Evolutionary conservation across 2,888 invertebrate genomes (phyloP).

Genomic region (Linyphia triangularis): DNA sequence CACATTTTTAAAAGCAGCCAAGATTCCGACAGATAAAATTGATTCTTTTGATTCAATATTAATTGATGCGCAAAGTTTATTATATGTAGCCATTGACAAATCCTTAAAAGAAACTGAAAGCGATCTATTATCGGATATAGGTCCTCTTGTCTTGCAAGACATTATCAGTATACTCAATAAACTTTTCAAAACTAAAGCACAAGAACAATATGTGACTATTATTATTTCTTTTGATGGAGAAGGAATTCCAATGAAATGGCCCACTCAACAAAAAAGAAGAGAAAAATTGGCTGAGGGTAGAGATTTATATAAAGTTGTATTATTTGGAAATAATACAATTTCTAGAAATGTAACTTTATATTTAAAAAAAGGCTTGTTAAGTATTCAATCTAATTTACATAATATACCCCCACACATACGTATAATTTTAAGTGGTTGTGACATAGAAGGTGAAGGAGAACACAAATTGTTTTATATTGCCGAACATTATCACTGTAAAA

Average conservation of each 20-base stretch:
- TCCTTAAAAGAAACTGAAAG: slow-evolving; percentile 12
- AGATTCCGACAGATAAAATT: background rate
- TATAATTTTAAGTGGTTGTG: background rate
- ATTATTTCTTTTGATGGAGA: slow-evolving; percentile 45
- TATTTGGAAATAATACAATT: slow-evolving; percentile 34
- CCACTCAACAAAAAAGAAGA: slow-evolving; percentile 33
- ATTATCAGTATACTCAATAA: background rate
- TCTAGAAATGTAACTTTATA: background rate
- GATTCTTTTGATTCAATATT: slow-evolving; percentile 25
- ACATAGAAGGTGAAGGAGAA: slow-evolving; percentile 24
- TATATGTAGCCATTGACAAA: slow-evolving; percentile 1
- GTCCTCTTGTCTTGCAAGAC: background rate
- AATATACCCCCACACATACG: background rate
- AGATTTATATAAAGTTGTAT: slow-evolving; percentile 15
- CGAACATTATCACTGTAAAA: background rate
- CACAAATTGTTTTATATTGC: slow-evolving; percentile 35
- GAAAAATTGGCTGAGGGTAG: background rate
- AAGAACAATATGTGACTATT: background rate
- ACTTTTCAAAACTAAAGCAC: background rate
- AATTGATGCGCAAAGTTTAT: slow-evolving; percentile 48
- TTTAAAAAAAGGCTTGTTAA: background rate
- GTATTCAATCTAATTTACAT: background rate
- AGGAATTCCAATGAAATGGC: slow-evolving; percentile 54
- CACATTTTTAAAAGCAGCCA: background rate
- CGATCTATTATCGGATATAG: background rate